Conservation (phyloP, 2,888 invertebrate genomes). For the Neoaliturus tenellus region DNA sequence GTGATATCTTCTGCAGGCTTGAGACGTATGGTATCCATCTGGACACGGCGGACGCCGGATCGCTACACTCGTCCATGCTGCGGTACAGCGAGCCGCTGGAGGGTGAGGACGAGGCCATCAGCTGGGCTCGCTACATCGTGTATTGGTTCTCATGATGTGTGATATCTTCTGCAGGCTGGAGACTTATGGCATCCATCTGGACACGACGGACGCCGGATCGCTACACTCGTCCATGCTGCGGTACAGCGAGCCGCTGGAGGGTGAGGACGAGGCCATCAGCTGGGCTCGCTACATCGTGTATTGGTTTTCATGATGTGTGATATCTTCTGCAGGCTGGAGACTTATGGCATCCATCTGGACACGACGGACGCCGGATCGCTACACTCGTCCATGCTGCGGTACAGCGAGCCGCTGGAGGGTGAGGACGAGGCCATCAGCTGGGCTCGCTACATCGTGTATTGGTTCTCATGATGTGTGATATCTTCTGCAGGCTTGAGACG, state of each 20-base stretch:
- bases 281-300: conserved; percentile 66
- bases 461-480: too few relatives aligned
- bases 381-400: conserved; percentile 38
- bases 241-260: conserved; percentile 28
- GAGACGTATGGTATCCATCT: conserved; percentile 63
- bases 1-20: too few relatives aligned
- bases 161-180: conserved; percentile 15
- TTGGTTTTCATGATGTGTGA: too few relatives aligned
- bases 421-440: conserved; percentile 15
- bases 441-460: conserved; percentile 66
- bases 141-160: too few relatives aligned
- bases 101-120: not conserved
- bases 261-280: not conserved
- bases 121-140: conserved; percentile 65
- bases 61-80: conserved; percentile 30
- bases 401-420: conserved; percentile 11
- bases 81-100: conserved; percentile 31
- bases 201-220: conserved; percentile 59
- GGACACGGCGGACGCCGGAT: conserved; percentile 60
- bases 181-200: conserved; percentile 64
- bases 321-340: conserved; percentile 8
- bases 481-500: not conserved
- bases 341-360: conserved; percentile 64
- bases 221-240: conserved; percentile 32
- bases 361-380: conserved; percentile 56